Evolutionary conservation across 2,113 vertebrate genomes (phyloP).

Genomic region (Thymallus thymallus): DNA sequence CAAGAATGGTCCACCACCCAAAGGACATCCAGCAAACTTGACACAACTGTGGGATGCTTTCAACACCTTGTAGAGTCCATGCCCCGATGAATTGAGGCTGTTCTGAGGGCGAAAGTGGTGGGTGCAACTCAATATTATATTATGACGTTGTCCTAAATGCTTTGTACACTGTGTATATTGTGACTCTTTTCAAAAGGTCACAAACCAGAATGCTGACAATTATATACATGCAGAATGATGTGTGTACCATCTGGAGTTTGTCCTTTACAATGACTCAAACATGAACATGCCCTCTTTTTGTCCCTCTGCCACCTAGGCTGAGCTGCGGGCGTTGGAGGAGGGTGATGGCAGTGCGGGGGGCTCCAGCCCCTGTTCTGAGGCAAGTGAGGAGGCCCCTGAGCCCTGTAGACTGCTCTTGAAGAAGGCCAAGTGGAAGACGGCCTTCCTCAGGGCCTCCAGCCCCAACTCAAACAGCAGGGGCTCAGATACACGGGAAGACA

Average conservation of each 20-base stretch:
- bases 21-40: too few species aligned
- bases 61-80: too few species aligned
- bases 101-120: too few species aligned
- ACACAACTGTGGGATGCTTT: too few species aligned
- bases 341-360: conserved; percentile 87
- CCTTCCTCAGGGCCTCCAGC: conserved; percentile 81
- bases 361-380: conserved; percentile 90
- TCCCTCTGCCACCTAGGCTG: conserved; percentile 75
- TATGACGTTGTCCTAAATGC: too few species aligned
- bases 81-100: too few species aligned
- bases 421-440: conserved; percentile 89
- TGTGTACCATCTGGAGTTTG: not conserved
- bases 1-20: too few species aligned
- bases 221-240: too few species aligned
- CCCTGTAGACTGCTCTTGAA: conserved; percentile 71
- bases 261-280: not conserved
- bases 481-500: conserved; percentile 78
- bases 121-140: too few species aligned
- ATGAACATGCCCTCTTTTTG: not conserved
- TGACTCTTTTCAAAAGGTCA: not conserved
- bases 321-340: conserved; percentile 94
- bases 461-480: conserved; percentile 83
- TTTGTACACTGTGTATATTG: not conserved
- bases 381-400: conserved; percentile 80
- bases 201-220: too few species aligned